phyloP scores from a whole-genome alignment of 2,888 invertebrate genomes.

The Coenonympha arcania region DNA sequence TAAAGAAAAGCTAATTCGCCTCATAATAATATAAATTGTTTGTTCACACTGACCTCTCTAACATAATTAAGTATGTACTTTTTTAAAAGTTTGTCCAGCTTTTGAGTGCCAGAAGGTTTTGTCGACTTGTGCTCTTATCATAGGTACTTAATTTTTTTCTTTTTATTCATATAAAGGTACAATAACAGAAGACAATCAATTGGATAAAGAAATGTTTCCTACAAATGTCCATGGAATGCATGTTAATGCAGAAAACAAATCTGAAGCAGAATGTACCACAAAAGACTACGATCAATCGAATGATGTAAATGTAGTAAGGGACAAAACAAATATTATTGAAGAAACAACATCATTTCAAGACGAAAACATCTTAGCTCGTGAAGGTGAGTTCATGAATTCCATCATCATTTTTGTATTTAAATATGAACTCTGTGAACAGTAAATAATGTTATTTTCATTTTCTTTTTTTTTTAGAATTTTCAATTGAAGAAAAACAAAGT shows the following conservation, averaged over 20 bases:
- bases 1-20: no score
- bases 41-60: no score
- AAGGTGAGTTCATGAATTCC: neutral
- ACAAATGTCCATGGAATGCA: neutral
- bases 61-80: no score
- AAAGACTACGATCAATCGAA: neutral
- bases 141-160: no score
- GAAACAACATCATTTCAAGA: neutral
- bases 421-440: neutral
- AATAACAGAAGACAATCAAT: no score
- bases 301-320: neutral
- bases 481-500: conserved; percentile 36
- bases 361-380: neutral
- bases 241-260: neutral
- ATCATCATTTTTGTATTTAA: no score
- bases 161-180: no score
- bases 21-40: no score
- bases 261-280: neutral
- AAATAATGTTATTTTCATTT: neutral
- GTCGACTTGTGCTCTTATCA: no score
- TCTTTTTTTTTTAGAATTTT: conserved; percentile 33
- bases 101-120: no score
- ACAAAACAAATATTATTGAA: neutral
- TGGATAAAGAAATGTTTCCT: no score
- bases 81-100: no score